Percentiles rank a stretch among this genome's conserved stretches.
These are phyloP conservation scores for Agelastica alni DNA, from an alignment of 2,888 invertebrate genomes.

Conservation along the genomic window DNA sequence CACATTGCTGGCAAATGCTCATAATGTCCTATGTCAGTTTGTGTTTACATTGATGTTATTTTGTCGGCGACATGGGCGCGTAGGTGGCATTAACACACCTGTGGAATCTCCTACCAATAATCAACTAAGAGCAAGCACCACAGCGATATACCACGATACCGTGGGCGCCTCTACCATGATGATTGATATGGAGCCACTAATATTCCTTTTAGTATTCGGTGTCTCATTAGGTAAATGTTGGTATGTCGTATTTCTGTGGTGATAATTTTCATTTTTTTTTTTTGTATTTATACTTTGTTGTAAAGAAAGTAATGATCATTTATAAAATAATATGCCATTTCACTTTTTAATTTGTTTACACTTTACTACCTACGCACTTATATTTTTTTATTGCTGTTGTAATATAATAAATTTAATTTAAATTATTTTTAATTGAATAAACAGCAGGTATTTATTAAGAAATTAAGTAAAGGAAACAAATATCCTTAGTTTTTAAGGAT, in stretches of 20 bases:
- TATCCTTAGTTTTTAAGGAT: too few species aligned
- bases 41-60: constrained; percentile 48
- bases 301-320: background rate
- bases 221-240: constrained; percentile 18
- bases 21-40: constrained; percentile 45
- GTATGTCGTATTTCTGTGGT: constrained; percentile 9
- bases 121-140: constrained; percentile 27
- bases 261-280: too few species aligned
- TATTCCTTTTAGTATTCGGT: constrained; percentile 18
- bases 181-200: constrained; percentile 28
- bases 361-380: too few species aligned
- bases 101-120: constrained; percentile 42
- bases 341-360: background rate
- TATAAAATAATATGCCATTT: background rate
- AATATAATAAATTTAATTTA: too few species aligned
- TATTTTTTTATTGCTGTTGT: too few species aligned
- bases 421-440: too few species aligned
- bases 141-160: constrained; percentile 26
- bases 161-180: constrained; percentile 29
- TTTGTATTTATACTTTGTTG: background rate
- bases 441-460: too few species aligned
- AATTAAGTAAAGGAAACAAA: too few species aligned
- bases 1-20: constrained; percentile 42
- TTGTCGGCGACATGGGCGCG: constrained; percentile 41
- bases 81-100: constrained; percentile 45